A percentile compares a stretch with the other conserved stretches of the same genome.
Conservation (phyloP, 2,797 vertebrate genomes). For the Novumbra hubbsi region DNA sequence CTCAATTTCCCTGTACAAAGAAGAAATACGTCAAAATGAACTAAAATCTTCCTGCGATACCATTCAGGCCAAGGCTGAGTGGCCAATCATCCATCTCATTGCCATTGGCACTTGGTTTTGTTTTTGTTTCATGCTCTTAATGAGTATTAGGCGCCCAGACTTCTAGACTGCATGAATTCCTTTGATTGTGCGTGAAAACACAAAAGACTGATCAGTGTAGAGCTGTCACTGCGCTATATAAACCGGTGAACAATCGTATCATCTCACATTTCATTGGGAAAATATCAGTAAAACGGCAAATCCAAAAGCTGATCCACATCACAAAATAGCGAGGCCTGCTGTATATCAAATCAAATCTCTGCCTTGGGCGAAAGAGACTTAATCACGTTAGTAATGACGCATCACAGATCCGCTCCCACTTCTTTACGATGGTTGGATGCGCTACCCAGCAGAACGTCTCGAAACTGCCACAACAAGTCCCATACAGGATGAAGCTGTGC, state of each 20-base stretch:
- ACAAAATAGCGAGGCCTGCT: no score
- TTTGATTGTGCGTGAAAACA: background rate
- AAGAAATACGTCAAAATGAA: no score
- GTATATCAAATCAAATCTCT: constrained; percentile 4
- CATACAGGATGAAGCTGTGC: background rate
- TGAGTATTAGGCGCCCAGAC: no score
- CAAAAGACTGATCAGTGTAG: constrained; percentile 5
- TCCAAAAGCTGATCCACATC: background rate
- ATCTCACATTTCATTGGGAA: background rate
- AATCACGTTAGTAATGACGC: background rate
- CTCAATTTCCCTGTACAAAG: no score
- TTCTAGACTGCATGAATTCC: background rate
- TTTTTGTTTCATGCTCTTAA: no score
- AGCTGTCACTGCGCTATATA: background rate
- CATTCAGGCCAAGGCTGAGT: background rate
- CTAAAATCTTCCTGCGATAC: background rate
- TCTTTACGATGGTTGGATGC: background rate
- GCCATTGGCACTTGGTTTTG: background rate
- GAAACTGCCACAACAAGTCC: background rate
- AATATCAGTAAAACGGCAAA: background rate
- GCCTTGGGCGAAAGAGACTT: background rate
- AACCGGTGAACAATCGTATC: background rate
- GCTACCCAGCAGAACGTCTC: constrained; percentile 1
- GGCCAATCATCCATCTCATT: background rate
- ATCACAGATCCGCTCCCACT: background rate